Conservation (phyloP, 2,797 vertebrate genomes). For the Protosalanx chinensis region DNA sequence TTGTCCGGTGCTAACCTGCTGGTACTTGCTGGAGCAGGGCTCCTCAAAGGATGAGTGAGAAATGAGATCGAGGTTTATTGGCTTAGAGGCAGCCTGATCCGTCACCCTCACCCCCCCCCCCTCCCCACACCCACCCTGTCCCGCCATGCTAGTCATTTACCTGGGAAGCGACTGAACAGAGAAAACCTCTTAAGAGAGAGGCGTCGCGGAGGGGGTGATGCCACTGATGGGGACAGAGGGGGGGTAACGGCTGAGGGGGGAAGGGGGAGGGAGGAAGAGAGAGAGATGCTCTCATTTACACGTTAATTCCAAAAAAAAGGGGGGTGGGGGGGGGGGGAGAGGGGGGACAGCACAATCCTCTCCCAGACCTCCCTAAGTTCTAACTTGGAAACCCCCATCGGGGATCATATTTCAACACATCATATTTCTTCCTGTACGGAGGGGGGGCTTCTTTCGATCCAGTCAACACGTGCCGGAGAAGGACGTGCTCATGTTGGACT, state of each 20-base stretch:
- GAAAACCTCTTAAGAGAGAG: constrained; percentile 80
- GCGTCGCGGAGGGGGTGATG: constrained; percentile 70
- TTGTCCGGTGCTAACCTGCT: not conserved
- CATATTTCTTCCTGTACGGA: too few relatives aligned
- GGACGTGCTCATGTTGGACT: constrained; percentile 22
- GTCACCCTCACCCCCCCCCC: constrained; percentile 19
- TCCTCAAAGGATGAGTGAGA: constrained; percentile 35
- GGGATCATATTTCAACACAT: too few relatives aligned
- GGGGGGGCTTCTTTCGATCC: not conserved
- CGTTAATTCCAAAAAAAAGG: not conserved
- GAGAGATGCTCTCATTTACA: constrained; percentile 35
- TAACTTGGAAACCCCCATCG: too few relatives aligned
- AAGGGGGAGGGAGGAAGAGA: constrained; percentile 37
- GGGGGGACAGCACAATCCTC: too few relatives aligned
- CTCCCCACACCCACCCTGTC: constrained; percentile 13
- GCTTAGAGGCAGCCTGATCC: constrained; percentile 10
- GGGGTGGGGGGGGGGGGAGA: too few relatives aligned
- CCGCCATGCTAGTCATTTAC: constrained; percentile 67
- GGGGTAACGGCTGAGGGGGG: constrained; percentile 69
- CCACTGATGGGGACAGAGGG: constrained; percentile 73
- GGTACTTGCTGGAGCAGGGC: constrained; percentile 64
- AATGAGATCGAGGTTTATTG: constrained; percentile 29
- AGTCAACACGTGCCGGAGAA: not conserved
- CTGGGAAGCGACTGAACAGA: constrained; percentile 79
- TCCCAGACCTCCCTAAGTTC: too few relatives aligned